Evolutionary conservation across 2,797 vertebrate genomes (phyloP).

Genomic region (Sebastes itinus): DNA sequence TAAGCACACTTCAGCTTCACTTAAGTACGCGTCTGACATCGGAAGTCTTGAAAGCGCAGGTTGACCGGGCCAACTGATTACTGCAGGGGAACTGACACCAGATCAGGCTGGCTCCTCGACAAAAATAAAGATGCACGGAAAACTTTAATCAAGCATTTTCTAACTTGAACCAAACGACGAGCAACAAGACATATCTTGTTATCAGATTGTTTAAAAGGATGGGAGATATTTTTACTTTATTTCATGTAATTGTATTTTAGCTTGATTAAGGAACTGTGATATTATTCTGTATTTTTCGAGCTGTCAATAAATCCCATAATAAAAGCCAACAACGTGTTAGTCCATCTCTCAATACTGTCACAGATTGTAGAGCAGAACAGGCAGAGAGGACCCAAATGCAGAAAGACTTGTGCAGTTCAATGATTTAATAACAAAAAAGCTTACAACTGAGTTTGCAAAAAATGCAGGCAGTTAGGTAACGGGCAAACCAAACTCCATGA

Average conservation of each 20-base stretch:
- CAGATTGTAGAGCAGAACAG: too few relatives aligned
- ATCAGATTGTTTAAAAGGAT: constrained; percentile 10
- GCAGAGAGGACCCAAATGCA: too few relatives aligned
- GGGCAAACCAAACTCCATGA: too few relatives aligned
- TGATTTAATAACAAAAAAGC: too few relatives aligned
- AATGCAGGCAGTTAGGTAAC: too few relatives aligned
- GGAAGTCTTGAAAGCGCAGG: constrained; percentile 33
- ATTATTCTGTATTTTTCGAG: background rate
- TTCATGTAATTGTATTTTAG: background rate
- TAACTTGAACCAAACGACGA: constrained; percentile 6
- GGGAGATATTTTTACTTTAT: background rate
- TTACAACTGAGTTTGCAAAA: too few relatives aligned
- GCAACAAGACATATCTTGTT: background rate
- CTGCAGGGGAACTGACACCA: constrained; percentile 14
- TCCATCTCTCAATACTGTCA: background rate
- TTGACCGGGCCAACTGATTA: constrained; percentile 23
- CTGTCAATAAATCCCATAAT: background rate
- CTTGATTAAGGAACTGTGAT: background rate
- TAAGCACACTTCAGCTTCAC: constrained; percentile 41
- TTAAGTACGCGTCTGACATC: constrained; percentile 40
- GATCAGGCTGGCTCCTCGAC: background rate
- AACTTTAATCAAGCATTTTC: background rate
- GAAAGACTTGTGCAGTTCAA: too few relatives aligned
- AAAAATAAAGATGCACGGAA: background rate
- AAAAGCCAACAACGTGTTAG: background rate